Conservation (phyloP, 1,140 invertebrate species). For the Hirudo medicinalis region DNA sequence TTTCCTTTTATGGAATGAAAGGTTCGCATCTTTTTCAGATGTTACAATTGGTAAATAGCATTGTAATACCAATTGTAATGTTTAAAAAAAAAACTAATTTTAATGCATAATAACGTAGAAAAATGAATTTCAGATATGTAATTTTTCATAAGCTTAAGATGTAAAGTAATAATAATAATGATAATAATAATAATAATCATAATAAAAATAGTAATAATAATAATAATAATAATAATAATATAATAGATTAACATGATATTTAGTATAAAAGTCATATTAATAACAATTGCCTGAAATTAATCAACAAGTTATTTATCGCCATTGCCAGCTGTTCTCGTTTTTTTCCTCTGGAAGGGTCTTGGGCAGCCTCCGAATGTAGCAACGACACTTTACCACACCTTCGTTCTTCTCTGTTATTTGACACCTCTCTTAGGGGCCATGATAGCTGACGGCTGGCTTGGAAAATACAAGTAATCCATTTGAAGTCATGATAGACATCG, state of each 20-base stretch:
- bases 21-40: constrained; percentile 45
- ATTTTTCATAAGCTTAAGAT: too few species aligned
- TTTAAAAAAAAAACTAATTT: too few species aligned
- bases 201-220: too few species aligned
- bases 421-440: constrained; percentile 74
- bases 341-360: constrained; percentile 56
- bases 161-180: too few species aligned
- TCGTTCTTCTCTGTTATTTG: constrained; percentile 68
- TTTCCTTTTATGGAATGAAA: constrained; percentile 89
- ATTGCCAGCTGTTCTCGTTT: constrained; percentile 57
- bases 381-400: constrained; percentile 68
- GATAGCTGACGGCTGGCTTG: constrained; percentile 69
- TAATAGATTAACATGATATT: too few species aligned
- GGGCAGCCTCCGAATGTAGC: constrained; percentile 51
- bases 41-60: background rate
- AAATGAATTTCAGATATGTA: too few species aligned
- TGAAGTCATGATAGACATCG: too few species aligned
- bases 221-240: too few species aligned
- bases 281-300: background rate
- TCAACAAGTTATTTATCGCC: background rate
- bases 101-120: too few species aligned
- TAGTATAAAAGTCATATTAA: background rate
- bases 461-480: constrained; percentile 56
- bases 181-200: too few species aligned
- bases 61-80: too few species aligned